Conservation (phyloP, 53 echinoderm and acorn worm genomes). For the Luidia sarsii region DNA sequence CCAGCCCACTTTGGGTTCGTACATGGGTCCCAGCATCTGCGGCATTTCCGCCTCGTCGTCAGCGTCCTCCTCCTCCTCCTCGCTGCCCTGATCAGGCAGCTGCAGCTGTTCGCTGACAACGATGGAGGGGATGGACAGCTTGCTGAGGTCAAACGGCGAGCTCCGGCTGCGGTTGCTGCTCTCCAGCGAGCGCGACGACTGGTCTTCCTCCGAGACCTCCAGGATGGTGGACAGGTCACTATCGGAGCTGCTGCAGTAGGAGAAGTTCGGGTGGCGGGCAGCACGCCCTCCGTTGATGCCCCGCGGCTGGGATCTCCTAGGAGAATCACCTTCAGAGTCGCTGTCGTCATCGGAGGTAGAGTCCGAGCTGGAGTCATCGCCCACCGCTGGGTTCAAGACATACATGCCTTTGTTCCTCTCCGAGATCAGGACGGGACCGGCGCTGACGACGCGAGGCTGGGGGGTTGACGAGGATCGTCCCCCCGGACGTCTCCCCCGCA, state of each 20-base stretch:
- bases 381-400: constrained; percentile 11
- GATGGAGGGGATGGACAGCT: constrained; percentile 2
- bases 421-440: constrained; percentile 21
- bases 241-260: constrained; percentile 59
- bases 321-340: not conserved
- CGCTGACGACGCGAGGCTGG: constrained; percentile 3
- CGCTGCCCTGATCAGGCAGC: not conserved
- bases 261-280: not conserved
- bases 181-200: constrained; percentile 18
- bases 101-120: constrained; percentile 2
- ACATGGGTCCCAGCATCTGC: constrained; percentile 9
- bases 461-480: not conserved
- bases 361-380: not conserved
- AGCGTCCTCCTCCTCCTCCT: constrained; percentile 40
- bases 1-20: constrained; percentile 11
- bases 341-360: constrained; percentile 40
- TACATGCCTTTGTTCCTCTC: constrained; percentile 46
- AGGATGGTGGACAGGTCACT: constrained; percentile 84
- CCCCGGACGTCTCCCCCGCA: constrained; percentile 20
- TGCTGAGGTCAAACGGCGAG: not conserved
- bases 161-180: not conserved
- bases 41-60: constrained; percentile 29
- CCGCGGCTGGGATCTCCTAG: constrained; percentile 7
- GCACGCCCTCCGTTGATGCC: not conserved
- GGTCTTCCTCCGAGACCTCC: constrained; percentile 50